phyloP scores from a whole-genome alignment of 1,140 invertebrate species.

The Portunus trituberculatus region DNA sequence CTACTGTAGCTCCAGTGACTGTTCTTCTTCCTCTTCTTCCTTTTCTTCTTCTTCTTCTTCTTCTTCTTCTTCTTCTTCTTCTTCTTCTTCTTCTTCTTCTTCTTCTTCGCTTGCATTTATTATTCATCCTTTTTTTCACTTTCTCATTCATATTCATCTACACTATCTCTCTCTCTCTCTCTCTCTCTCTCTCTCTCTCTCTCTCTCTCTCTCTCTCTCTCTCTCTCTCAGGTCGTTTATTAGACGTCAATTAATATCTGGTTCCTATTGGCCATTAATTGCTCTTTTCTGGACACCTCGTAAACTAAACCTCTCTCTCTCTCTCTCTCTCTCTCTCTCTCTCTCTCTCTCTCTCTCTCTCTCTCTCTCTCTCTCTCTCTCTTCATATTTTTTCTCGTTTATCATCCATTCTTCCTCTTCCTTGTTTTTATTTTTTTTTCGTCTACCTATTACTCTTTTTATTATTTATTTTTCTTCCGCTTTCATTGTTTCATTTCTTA shows the following conservation, averaged over 20 bases:
- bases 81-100: no score
- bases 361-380: conserved; percentile 20
- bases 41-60: no score
- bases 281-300: conserved; percentile 18
- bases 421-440: no score
- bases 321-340: conserved; percentile 10
- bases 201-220: conserved; percentile 18
- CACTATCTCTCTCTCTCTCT: not conserved
- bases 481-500: not conserved
- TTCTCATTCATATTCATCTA: no score
- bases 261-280: conserved; percentile 14
- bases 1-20: no score
- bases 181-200: conserved; percentile 20
- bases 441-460: not conserved
- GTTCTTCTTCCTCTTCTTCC: no score
- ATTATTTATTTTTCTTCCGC: not conserved
- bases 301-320: conserved; percentile 3
- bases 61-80: no score
- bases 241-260: conserved; percentile 23
- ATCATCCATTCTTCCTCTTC: not conserved
- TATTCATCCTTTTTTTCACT: no score
- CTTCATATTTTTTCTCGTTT: not conserved
- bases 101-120: no score
- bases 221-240: not conserved
- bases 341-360: conserved; percentile 20